Base-by-base conservation (phyloP, 2,888 invertebrate species). In the Unio pictorum region DNA sequence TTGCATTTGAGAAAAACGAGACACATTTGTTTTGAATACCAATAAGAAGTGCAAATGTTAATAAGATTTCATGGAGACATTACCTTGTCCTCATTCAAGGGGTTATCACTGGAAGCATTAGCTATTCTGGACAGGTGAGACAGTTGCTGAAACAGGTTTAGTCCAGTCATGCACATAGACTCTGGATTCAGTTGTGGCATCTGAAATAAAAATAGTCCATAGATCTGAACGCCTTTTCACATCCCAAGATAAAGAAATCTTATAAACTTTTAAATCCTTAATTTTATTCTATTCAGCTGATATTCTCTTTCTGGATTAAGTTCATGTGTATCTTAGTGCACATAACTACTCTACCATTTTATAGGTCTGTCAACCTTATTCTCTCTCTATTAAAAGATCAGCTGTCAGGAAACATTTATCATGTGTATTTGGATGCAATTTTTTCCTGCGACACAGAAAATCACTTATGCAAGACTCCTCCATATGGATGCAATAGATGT, bases 141-240 rank as follows among this genome's bases (percentile, higher is more conserved):
- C 65, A 97, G 91, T 88, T 97, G 96, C 89, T 97, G 97, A 88
- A 97, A 96, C 56, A 97, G 91, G 81, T 95, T 95, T 26, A 98
- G 91, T 0, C 96, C 96, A 81, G 95, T 96, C 94, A 97, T 96
- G 83, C 96, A 96, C 86, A 96, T 96, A 11, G 94, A 94, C 91
- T 97, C 96, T 0, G 97, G 96, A 56, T 95, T 93, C 68, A 97
- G 90, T 72, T 95, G 95, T 0, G 97, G 96, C 91, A 97, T 93
- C 91, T 90, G 72, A 28, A 80, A 75, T 54, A 61, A 59, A 68
- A 26, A 28, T 28, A 54, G 20, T 28, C 54, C 28, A n/a, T 34
- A 23, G 18, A 59, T n/a, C 30, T 26, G 23, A 26, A 67, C 56
- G 55, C 45, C 11, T 45, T 45, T 45, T 45, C 45, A 15, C 15